Evolutionary conservation across 2,797 vertebrate genomes (phyloP).

Genomic region (Bothrops alternatus): DNA sequence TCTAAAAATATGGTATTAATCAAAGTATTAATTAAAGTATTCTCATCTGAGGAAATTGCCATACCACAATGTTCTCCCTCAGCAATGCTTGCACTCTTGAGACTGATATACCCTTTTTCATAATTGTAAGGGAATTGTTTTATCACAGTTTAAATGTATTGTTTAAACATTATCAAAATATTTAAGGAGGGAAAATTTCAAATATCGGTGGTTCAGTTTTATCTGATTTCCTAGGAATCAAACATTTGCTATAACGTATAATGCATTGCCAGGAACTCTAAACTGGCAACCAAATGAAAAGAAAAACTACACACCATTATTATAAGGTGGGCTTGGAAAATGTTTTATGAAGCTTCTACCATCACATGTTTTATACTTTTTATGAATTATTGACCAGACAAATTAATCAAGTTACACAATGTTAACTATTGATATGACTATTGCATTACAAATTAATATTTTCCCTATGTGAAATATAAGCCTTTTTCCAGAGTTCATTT

Average conservation of each 20-base stretch:
- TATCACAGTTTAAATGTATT: not conserved
- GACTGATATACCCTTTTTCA: not conserved
- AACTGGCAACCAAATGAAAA: not conserved
- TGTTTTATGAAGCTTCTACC: not conserved
- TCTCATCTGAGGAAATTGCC: not conserved
- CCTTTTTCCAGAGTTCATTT: not conserved
- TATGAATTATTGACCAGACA: not conserved
- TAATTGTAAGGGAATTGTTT: not conserved
- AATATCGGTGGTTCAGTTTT: not conserved
- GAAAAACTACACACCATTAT: not conserved
- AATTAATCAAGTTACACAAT: not conserved
- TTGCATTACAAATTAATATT: not conserved
- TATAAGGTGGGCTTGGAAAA: not conserved
- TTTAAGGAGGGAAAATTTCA: not conserved
- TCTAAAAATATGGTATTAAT: slow-evolving; percentile 25
- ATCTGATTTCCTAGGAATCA: not conserved
- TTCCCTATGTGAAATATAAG: not conserved
- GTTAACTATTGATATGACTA: not conserved
- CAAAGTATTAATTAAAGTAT: slow-evolving; percentile 2
- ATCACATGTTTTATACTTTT: not conserved
- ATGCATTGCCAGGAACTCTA: not conserved
- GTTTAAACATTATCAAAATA: slow-evolving; percentile 7
- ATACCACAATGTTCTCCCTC: not conserved
- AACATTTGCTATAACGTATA: not conserved
- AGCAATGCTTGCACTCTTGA: fast-evolving